These are phyloP conservation scores for Phallusia fumigata DNA, from an alignment of 23 tunicate genomes.

Conservation along the genomic window DNA sequence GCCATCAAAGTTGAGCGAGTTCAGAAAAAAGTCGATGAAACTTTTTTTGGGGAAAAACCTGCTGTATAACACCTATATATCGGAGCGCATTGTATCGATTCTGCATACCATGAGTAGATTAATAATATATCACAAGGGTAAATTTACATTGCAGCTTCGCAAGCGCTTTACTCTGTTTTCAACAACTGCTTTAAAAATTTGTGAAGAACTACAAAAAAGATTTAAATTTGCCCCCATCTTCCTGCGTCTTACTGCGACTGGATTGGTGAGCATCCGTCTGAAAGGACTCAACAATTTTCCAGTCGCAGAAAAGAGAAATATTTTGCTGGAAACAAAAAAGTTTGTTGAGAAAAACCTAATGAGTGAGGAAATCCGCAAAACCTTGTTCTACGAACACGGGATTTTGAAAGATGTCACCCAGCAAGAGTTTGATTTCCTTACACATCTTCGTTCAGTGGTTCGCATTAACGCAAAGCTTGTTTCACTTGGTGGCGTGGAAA, in stretches of 20 bases:
- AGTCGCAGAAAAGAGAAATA: background rate
- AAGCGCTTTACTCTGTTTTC: background rate
- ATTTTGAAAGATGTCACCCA: background rate
- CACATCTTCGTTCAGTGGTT: background rate
- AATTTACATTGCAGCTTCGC: background rate
- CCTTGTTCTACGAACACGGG: background rate
- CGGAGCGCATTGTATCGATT: background rate
- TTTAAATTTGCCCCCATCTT: background rate
- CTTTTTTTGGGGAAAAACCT: background rate
- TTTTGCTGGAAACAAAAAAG: background rate
- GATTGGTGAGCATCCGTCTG: background rate
- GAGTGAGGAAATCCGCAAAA: background rate
- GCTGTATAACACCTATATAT: background rate
- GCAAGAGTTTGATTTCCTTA: background rate
- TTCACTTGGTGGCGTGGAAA: background rate
- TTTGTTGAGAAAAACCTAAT: background rate
- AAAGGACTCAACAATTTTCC: background rate
- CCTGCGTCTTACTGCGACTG: background rate
- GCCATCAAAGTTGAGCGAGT: background rate
- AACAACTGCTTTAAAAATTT: background rate
- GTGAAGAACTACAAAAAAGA: background rate
- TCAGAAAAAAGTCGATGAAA: background rate
- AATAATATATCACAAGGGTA: background rate
- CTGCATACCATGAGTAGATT: background rate
- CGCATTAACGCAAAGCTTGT: background rate